Evolutionary conservation across 2,113 vertebrate species (phyloP).

Genomic region (Stictonetta naevosa): DNA sequence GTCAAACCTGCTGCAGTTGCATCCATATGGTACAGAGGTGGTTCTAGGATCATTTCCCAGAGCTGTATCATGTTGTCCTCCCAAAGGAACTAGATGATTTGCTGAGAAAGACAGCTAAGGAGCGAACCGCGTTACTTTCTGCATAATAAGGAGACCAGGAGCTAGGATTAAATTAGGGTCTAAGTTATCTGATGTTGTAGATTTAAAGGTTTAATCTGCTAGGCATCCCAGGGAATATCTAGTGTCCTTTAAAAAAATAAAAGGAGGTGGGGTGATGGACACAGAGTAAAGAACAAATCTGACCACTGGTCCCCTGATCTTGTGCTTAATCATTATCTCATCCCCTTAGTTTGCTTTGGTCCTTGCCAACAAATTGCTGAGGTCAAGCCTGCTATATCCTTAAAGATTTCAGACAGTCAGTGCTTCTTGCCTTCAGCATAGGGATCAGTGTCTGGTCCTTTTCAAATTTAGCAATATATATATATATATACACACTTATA

Average conservation of each 20-base stretch:
- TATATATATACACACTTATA: neutral
- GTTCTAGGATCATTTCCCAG: slow-evolving; percentile 7
- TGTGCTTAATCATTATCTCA: neutral
- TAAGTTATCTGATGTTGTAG: neutral
- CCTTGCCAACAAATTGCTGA: neutral
- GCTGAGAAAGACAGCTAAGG: neutral
- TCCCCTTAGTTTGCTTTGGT: neutral
- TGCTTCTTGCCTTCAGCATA: neutral
- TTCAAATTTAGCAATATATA: neutral
- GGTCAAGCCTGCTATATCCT: neutral
- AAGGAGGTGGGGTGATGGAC: neutral
- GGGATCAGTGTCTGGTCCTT: neutral
- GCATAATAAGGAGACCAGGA: neutral
- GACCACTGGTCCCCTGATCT: neutral
- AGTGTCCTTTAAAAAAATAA: neutral
- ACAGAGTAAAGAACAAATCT: neutral
- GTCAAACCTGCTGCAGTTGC: neutral
- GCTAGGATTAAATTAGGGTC: neutral
- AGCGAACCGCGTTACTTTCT: neutral
- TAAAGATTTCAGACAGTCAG: neutral
- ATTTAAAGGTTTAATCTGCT: neutral
- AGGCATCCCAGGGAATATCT: neutral
- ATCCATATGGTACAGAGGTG: neutral
- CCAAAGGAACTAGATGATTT: neutral
- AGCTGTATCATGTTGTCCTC: neutral